A percentile compares a stretch with the other conserved stretches of the same genome.
These are phyloP conservation scores for Melanaphis sacchari DNA, from an alignment of 1,140 invertebrate species.

Conservation along the genomic window DNA sequence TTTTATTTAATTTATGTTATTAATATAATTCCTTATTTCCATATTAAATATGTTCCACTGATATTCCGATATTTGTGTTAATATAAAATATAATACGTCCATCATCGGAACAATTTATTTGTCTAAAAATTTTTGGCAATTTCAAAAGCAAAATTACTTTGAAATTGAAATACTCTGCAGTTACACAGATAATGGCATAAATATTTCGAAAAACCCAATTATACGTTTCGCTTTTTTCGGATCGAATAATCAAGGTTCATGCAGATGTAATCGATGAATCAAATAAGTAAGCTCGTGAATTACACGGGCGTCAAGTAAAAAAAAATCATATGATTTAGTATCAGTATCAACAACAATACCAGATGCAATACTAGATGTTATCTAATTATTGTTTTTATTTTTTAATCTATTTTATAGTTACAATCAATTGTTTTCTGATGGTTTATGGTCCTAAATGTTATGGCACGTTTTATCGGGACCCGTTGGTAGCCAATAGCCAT, in stretches of 20 bases:
- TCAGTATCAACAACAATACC: background rate
- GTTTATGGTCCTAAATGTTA: background rate
- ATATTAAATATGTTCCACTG: background rate
- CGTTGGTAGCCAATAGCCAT: background rate
- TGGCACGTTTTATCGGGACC: constrained; percentile 32
- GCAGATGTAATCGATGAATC: background rate
- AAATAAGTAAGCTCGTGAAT: background rate
- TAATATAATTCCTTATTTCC: background rate
- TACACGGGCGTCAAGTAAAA: background rate
- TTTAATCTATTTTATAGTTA: background rate
- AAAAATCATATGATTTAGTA: no score
- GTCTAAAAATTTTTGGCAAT: background rate
- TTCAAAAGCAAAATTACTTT: background rate
- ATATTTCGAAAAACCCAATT: background rate
- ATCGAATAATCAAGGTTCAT: background rate
- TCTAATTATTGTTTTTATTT: background rate
- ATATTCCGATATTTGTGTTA: background rate
- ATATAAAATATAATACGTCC: background rate
- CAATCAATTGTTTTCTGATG: constrained; percentile 35
- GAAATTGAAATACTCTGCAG: background rate
- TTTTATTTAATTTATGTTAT: background rate
- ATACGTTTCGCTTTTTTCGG: background rate
- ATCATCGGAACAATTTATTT: background rate
- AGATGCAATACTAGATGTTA: background rate
- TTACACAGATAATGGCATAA: background rate